These are phyloP conservation scores for Lineus longissimus DNA, from an alignment of 1,140 invertebrate genomes.

Conservation along the genomic window DNA sequence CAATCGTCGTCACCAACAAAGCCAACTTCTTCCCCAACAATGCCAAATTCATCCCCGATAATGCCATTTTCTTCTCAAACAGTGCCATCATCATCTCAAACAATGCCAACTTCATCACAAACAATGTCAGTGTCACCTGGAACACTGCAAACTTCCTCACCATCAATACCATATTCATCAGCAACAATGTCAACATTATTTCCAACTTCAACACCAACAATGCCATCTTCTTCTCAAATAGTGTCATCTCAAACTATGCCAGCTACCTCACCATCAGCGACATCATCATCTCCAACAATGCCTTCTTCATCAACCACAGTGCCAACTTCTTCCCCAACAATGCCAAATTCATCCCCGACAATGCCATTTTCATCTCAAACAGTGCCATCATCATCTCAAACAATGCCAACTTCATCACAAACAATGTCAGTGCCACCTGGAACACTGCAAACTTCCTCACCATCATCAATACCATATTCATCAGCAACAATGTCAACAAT, in stretches of 20 bases:
- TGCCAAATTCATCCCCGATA: too few species aligned
- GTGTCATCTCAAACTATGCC: neutral
- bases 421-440: too few species aligned
- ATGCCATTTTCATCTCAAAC: constrained; percentile 3
- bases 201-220: constrained; percentile 3
- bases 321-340: constrained; percentile 2
- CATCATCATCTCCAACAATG: constrained; percentile 9
- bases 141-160: neutral
- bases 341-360: constrained; percentile 4
- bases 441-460: too few species aligned
- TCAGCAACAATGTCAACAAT: constrained; percentile 6
- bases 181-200: constrained; percentile 8
- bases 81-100: too few species aligned
- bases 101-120: too few species aligned
- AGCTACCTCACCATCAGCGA: constrained; percentile 5
- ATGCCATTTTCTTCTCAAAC: too few species aligned
- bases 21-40: too few species aligned
- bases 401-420: neutral
- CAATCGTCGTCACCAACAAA: too few species aligned
- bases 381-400: constrained; percentile 10
- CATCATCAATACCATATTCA: constrained; percentile 1
- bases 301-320: constrained; percentile 1
- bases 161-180: neutral
- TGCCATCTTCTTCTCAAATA: constrained; percentile 2
- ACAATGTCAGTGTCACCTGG: neutral